A percentile compares a stretch with the other conserved stretches of the same genome.
phyloP scores from a whole-genome alignment of 2,797 vertebrate genomes.

The Acropternis orthonyx region DNA sequence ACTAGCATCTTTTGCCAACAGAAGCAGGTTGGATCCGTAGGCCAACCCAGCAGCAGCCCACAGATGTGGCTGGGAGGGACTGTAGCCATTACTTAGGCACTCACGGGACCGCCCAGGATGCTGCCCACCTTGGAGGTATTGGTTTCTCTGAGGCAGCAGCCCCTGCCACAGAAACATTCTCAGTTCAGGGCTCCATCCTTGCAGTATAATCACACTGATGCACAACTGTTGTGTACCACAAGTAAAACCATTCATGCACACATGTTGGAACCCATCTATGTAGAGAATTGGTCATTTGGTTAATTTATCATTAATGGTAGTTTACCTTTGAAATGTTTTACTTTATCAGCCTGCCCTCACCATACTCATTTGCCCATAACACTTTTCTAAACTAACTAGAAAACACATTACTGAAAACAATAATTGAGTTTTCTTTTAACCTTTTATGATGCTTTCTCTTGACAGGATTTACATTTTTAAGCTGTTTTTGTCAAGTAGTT shows the following conservation, averaged over 20 bases:
- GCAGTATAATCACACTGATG: neutral
- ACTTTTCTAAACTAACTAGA: neutral
- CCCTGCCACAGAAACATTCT: neutral
- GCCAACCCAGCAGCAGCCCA: neutral
- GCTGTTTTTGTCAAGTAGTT: neutral
- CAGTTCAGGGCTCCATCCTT: neutral
- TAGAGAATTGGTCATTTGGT: neutral
- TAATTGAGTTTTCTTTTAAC: neutral
- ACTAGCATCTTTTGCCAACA: neutral
- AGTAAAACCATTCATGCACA: neutral
- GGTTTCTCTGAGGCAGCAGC: neutral
- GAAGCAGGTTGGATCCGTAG: neutral
- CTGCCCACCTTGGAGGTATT: neutral
- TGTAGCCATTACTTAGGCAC: fast-evolving
- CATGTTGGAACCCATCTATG: neutral
- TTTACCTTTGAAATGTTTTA: neutral
- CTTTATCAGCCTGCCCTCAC: neutral
- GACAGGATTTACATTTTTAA: neutral
- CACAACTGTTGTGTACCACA: neutral
- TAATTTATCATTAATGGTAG: neutral
- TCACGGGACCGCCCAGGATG: neutral
- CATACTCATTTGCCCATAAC: neutral
- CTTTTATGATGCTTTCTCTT: neutral
- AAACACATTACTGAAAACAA: neutral
- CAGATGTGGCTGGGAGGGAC: fast-evolving